Evolutionary conservation across 2,888 invertebrate genomes (phyloP).

Genomic region (Meta bourneti): DNA sequence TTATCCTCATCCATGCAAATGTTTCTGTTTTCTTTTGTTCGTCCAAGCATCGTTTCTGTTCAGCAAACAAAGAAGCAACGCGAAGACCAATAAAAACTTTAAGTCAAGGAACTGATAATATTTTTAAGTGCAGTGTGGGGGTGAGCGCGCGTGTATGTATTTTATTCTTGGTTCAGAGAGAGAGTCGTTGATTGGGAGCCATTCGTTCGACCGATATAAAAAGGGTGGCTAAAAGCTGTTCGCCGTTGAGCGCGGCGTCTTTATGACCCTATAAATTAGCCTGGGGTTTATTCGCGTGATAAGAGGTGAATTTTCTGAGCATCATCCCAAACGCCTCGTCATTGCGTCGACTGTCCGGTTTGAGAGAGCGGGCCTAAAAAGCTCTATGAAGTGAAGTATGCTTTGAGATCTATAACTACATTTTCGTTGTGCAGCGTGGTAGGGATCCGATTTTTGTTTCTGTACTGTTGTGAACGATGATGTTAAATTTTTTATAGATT

Average conservation of each 20-base stretch:
- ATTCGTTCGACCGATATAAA: slow-evolving; percentile 37
- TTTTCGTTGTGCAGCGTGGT: too few relatives aligned
- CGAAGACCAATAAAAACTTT: background rate
- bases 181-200: slow-evolving; percentile 19
- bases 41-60: background rate
- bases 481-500: too few relatives aligned
- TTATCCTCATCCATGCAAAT: background rate
- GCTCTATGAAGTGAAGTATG: too few relatives aligned
- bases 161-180: slow-evolving; percentile 8
- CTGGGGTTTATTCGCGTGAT: slow-evolving; percentile 24
- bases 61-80: slow-evolving; percentile 16
- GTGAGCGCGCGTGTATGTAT: background rate
- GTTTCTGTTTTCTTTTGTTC: background rate
- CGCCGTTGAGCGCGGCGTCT: slow-evolving; percentile 23
- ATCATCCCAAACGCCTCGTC: background rate
- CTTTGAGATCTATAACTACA: too few relatives aligned
- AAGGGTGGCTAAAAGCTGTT: slow-evolving; percentile 24
- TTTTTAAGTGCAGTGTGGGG: slow-evolving; percentile 38
- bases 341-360: background rate
- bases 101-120: slow-evolving; percentile 21
- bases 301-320: slow-evolving; percentile 14
- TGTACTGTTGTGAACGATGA: too few relatives aligned
- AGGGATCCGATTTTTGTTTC: too few relatives aligned
- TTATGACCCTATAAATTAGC: slow-evolving; percentile 64
- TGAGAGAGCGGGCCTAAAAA: too few relatives aligned